These are phyloP conservation scores for Alloscopus bannaensis DNA, from an alignment of 2,888 invertebrate species.

Conservation along the genomic window DNA sequence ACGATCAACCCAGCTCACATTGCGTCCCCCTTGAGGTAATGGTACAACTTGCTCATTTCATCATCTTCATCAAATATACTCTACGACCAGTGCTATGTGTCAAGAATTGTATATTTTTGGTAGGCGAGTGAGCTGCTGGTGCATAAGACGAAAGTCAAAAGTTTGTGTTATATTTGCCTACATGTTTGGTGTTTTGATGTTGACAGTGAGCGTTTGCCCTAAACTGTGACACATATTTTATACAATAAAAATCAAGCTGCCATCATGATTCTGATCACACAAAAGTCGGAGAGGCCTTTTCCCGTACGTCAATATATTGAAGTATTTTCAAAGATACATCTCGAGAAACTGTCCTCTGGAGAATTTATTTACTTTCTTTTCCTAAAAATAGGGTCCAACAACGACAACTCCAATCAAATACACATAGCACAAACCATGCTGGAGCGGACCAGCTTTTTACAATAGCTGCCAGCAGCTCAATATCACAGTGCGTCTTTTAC, in stretches of 20 bases:
- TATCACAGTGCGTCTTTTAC: too few relatives aligned
- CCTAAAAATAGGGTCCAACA: constrained; percentile 5
- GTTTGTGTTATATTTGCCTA: background rate
- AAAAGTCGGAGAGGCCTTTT: constrained; percentile 38
- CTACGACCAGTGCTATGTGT: too few relatives aligned
- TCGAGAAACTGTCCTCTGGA: constrained; percentile 27
- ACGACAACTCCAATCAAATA: constrained; percentile 10
- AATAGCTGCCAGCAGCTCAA: too few relatives aligned
- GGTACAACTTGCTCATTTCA: too few relatives aligned
- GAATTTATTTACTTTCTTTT: constrained; percentile 49
- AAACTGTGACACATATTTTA: constrained; percentile 54
- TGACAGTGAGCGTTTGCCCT: constrained; percentile 17
- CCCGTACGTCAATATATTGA: constrained; percentile 25
- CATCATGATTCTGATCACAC: constrained; percentile 57
- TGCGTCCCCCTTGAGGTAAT: too few relatives aligned
- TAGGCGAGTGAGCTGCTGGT: background rate
- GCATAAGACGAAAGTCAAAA: background rate
- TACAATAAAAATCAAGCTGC: constrained; percentile 52
- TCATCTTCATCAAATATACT: too few relatives aligned
- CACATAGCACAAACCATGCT: background rate
- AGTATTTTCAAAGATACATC: constrained; percentile 13
- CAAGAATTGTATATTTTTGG: too few relatives aligned
- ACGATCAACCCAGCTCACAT: too few relatives aligned
- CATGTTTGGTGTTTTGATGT: constrained; percentile 16
- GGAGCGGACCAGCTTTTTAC: too few relatives aligned